Percentiles rank a stretch among this genome's conserved stretches.
Evolutionary conservation across 2,113 vertebrate genomes (phyloP).

Genomic region (Dinomys branickii): DNA sequence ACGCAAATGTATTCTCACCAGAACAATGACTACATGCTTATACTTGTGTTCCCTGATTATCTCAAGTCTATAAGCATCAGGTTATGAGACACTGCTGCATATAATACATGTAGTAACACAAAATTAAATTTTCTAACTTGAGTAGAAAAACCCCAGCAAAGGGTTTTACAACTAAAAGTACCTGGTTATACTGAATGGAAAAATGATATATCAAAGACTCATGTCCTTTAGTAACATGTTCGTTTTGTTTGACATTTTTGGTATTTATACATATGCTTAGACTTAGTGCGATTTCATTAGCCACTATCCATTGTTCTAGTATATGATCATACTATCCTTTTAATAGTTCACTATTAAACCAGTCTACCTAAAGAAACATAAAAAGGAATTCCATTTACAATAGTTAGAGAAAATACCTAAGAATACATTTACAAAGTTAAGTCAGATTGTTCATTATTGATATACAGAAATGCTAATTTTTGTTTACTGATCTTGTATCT

Average conservation of each 20-base stretch:
- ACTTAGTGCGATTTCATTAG: background rate
- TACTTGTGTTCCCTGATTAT: background rate
- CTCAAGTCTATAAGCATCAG: background rate
- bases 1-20: background rate
- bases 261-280: background rate
- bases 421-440: background rate
- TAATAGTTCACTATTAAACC: background rate
- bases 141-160: background rate
- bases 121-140: background rate
- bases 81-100: background rate
- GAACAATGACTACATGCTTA: background rate
- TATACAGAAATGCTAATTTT: background rate
- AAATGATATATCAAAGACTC: background rate
- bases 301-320: background rate
- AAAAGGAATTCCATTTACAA: background rate
- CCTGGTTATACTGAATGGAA: background rate
- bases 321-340: background rate
- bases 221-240: too few species aligned
- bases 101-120: background rate
- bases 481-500: background rate
- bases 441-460: background rate
- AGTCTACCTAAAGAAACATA: background rate
- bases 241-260: too few species aligned
- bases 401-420: background rate
- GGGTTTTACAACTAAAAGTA: background rate